These are phyloP conservation scores for Cryptomyrus ogoouensis DNA, from an alignment of 2,113 vertebrate genomes.

Conservation along the genomic window DNA sequence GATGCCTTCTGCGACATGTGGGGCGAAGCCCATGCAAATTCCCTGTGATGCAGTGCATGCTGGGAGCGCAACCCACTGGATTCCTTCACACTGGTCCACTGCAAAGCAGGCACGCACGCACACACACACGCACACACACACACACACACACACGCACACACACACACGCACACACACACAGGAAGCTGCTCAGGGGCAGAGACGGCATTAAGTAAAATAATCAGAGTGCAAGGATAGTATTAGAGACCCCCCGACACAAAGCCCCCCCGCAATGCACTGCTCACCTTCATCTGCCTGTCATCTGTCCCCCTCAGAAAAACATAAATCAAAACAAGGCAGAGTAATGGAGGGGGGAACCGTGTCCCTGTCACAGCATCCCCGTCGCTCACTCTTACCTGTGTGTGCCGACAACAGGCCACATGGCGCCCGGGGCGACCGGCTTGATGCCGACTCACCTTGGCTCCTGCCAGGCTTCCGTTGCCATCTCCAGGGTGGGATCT, in stretches of 20 bases:
- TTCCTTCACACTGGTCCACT: background rate
- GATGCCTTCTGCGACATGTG: background rate
- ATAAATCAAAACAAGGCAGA: background rate
- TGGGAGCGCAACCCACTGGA: background rate
- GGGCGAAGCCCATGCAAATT: background rate
- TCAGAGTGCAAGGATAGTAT: background rate
- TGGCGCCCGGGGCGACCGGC: background rate
- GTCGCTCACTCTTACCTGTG: background rate
- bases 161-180: slow-evolving; percentile 6
- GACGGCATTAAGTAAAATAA: background rate
- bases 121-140: background rate
- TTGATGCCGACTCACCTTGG: background rate
- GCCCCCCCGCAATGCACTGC: background rate
- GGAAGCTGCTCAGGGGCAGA: background rate
- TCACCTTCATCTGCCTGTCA: background rate
- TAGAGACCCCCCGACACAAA: background rate
- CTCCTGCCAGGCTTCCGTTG: slow-evolving; percentile 52
- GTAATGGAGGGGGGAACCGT: background rate
- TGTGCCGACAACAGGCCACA: background rate
- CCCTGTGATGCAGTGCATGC: background rate
- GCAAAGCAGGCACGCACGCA: background rate
- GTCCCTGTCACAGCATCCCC: background rate
- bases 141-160: slow-evolving; percentile 6
- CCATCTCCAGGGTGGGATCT: slow-evolving; percentile 30
- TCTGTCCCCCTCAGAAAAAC: background rate